Evolutionary conservation across 2,113 vertebrate genomes (phyloP), one percentile per base, ranked within the genome.

Genomic region (Brachypodius melanocephalos): DNA sequence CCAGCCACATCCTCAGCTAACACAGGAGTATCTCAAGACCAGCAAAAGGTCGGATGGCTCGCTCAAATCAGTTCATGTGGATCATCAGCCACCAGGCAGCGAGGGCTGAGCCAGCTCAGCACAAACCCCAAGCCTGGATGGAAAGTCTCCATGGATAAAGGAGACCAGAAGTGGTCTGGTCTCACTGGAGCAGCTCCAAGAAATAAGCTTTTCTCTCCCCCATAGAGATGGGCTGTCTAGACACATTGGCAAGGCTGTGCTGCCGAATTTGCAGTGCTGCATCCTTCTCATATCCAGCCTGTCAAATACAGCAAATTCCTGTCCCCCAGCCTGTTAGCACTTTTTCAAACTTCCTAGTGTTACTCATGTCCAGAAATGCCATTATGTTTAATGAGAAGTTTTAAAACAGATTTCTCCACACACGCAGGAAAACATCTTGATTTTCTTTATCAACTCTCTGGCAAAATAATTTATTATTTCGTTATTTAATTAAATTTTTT

Each of bases 201-300:
- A 51, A 88, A 85, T 51, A 71, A 93, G 82, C 63, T 80, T 48
- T 74, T 32, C 85, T 95, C 82, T 88, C 88, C 79, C 74, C 76
- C 5, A 2, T 58, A 72, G 95, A 93, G 90, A 90, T 90, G 95
- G 75, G 72, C 91, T 90, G 93, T 97, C 96, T 96, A 96, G 96
- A 97, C 95, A 72, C 85, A 38, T 78, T 96, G 94, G 96, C 95
- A 96, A 83, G 66, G 90, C 82, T 3, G 4, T 0, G 19, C 77
- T 88, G 81, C 67, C 4, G 12, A 61, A 38, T 40, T 79, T 87
- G 85, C 86, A 66, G 84, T 3, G 87, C 93, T 92, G 94, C 93
- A 85, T 85, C 91, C 78, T 87, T 91, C 87, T 88, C 66, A 71
- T 69, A 78, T 22, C 88, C 75, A 82, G 81, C 55, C 74, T 85